phyloP scores from a whole-genome alignment of 2,888 invertebrate species.

The Gryllus longicercus region DNA sequence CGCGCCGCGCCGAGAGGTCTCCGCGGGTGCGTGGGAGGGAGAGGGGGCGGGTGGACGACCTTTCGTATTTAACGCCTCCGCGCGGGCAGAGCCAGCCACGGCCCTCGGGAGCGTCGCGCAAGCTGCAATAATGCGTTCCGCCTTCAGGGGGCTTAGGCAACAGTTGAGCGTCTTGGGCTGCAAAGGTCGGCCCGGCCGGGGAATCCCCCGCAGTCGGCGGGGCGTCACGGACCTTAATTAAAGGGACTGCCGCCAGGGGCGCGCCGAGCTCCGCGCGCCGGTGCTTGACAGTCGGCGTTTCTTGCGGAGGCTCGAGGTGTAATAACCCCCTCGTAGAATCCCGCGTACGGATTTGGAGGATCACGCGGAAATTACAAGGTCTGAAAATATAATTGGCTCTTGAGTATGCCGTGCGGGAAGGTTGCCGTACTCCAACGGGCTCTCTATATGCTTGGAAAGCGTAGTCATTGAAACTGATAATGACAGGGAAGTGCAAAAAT shows the following conservation, averaged over 20 bases:
- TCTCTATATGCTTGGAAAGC: too few relatives aligned
- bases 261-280: background rate
- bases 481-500: too few relatives aligned
- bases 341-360: background rate
- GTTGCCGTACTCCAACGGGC: too few relatives aligned
- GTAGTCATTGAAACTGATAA: too few relatives aligned
- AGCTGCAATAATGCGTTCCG: background rate
- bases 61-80: too few relatives aligned
- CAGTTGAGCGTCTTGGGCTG: background rate
- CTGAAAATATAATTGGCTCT: slow-evolving; percentile 1
- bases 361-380: background rate
- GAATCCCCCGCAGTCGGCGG: background rate
- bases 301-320: background rate
- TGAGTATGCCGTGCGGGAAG: background rate
- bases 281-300: background rate
- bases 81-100: too few relatives aligned
- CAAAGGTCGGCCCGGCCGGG: background rate
- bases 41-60: background rate
- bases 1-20: background rate
- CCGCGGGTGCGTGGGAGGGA: background rate
- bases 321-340: background rate
- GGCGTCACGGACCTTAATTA: slow-evolving; percentile 11
- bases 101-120: background rate
- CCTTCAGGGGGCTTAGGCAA: background rate
- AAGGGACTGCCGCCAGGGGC: background rate